Evolutionary conservation across 1,140 invertebrate species (phyloP).

Genomic region (Musca domestica): DNA sequence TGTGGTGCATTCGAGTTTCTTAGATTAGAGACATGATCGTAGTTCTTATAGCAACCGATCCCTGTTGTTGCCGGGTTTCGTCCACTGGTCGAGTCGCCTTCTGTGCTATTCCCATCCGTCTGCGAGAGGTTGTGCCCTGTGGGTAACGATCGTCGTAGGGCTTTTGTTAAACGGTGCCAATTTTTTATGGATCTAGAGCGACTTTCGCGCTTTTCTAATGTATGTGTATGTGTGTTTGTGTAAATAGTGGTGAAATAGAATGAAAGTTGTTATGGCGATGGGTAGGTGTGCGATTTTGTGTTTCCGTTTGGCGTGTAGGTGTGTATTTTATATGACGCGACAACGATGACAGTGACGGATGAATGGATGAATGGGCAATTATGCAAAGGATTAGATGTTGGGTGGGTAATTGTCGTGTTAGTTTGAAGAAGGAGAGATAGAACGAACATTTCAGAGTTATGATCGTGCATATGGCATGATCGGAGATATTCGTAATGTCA

Average conservation of each 20-base stretch:
- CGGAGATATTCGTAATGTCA: too few relatives aligned
- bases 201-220: slow-evolving; percentile 52
- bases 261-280: not conserved
- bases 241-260: slow-evolving; percentile 12
- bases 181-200: slow-evolving; percentile 54
- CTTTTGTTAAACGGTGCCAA: slow-evolving; percentile 55
- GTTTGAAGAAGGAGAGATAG: too few relatives aligned
- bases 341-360: too few relatives aligned
- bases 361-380: too few relatives aligned
- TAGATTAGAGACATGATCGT: slow-evolving; percentile 69
- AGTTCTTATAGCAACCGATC: slow-evolving; percentile 81
- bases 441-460: too few relatives aligned
- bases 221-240: slow-evolving; percentile 28
- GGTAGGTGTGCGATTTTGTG: not conserved
- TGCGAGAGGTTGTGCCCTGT: slow-evolving; percentile 88
- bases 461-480: too few relatives aligned
- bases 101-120: slow-evolving; percentile 81
- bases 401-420: too few relatives aligned
- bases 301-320: not conserved
- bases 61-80: slow-evolving; percentile 70
- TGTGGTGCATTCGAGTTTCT: slow-evolving; percentile 64
- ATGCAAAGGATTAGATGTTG: too few relatives aligned
- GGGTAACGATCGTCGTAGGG: slow-evolving; percentile 55
- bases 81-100: slow-evolving; percentile 71
- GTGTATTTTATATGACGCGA: not conserved